A percentile compares a stretch with the other conserved stretches of the same genome.
Conservation (phyloP, 2,797 vertebrate genomes). For the Neosilurus mollespiculum region DNA sequence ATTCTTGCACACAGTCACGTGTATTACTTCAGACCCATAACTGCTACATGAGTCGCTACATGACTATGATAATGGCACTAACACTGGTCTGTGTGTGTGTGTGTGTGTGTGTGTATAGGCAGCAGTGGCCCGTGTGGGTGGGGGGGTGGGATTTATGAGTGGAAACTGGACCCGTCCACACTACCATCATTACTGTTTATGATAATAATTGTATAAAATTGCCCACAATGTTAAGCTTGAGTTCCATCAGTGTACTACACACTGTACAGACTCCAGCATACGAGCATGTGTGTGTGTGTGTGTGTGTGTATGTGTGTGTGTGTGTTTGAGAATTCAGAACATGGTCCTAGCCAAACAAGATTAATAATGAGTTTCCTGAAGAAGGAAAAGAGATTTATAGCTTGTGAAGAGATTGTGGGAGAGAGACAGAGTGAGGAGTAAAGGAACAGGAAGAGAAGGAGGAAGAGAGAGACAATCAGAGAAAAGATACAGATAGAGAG, state of each 20-base stretch:
- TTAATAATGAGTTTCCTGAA: conserved; percentile 6
- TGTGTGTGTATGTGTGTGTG: conserved; percentile 5
- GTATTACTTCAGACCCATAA: not conserved
- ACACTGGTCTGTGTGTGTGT: conserved; percentile 21
- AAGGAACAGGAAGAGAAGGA: not conserved
- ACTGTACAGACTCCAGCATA: not conserved
- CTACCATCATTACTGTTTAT: conserved; percentile 42
- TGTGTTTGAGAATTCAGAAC: not conserved
- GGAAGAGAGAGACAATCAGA: not conserved
- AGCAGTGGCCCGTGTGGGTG: not conserved
- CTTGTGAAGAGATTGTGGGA: not conserved
- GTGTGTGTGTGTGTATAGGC: conserved; percentile 23
- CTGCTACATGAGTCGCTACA: not conserved
- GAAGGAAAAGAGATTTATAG: not conserved
- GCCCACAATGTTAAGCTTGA: conserved; percentile 14
- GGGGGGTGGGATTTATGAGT: conserved; percentile 51
- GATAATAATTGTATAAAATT: conserved; percentile 50
- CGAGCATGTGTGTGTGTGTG: conserved; percentile 1
- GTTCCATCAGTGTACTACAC: not conserved
- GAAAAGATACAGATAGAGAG: no score
- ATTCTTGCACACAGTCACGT: conserved; percentile 6
- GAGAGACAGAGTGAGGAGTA: not conserved
- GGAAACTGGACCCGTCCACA: conserved; percentile 58
- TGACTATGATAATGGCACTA: not conserved
- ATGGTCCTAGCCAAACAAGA: not conserved